Percentiles rank a stretch among this genome's conserved stretches.
phyloP scores from a whole-genome alignment of 2,888 invertebrate genomes.

The Leptarthrus brevirostris region DNA sequence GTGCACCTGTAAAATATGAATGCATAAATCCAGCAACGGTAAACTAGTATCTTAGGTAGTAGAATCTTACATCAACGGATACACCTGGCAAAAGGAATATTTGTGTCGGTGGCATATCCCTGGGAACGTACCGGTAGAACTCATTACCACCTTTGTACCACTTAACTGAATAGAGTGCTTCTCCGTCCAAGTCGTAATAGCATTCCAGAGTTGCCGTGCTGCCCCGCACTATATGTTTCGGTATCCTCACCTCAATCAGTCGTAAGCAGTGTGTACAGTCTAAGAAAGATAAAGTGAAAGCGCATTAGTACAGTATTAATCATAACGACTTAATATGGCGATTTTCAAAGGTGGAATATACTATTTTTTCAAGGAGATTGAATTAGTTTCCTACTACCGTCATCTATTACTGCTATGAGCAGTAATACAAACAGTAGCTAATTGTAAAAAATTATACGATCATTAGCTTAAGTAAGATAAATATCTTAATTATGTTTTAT shows the following conservation, averaged over 20 bases:
- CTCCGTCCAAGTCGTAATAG: conserved; percentile 84
- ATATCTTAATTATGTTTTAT: conserved; percentile 42
- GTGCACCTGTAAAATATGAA: conserved; percentile 69
- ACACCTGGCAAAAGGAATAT: conserved; percentile 84
- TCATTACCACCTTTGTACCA: conserved; percentile 94
- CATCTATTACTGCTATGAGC: conserved; percentile 8
- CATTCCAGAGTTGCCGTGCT: conserved; percentile 82
- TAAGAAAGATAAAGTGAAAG: conserved; percentile 58
- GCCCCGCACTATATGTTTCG: conserved; percentile 82
- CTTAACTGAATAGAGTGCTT: conserved; percentile 88
- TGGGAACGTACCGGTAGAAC: conserved; percentile 87
- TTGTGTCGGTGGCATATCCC: conserved; percentile 83
- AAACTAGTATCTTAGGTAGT: neutral
- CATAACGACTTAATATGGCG: conserved; percentile 27
- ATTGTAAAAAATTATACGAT: conserved; percentile 48
- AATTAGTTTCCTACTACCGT: neutral
- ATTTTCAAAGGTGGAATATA: neutral
- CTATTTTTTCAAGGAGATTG: neutral
- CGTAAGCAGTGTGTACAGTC: conserved; percentile 72
- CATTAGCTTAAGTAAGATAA: conserved; percentile 47
- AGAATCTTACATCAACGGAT: conserved; percentile 82
- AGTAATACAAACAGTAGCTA: conserved; percentile 21
- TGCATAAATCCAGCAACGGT: neutral
- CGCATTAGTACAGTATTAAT: conserved; percentile 33
- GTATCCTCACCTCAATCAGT: conserved; percentile 82